Evolutionary conservation across 1,140 invertebrate species (phyloP), one percentile per base, ranked within the genome.

Genomic region (Monochamus saltuarius): DNA sequence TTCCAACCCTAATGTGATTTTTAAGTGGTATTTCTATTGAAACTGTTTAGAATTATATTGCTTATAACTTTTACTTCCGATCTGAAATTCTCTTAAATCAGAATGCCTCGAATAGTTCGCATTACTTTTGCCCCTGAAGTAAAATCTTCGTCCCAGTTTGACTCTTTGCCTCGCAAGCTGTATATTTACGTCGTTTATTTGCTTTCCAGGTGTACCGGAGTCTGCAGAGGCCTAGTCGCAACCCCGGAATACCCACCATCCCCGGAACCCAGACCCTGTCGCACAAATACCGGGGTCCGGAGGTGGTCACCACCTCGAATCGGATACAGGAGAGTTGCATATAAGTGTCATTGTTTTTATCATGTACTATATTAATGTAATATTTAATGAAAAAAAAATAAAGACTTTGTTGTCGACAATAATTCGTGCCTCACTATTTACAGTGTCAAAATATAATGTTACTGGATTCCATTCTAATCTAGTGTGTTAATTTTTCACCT

Each of bases 251-350:
- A 62, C 51, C 67, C 2, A 73, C 75, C 36, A 76, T 78, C 60
- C 76, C 77, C 40, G 80, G 81, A 59, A 77, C 81, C 49, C 80
- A 80, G 56, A 73, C 73, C 34, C 66, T 75, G 43, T 70, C 71
- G 60, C 73, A 77, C 64, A 76, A 77, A 64, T 75, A 75, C 55
- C 67, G 71, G 74, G 80, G 40, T 60, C 89, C 88, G 39, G 89
- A 90, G 78, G 87, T 91, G 51, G 88, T 91, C 59, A 90, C 89
- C 64, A 89, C 89, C 46, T 89, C 89, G 43, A 89, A 90, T 80
- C 83, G 88, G 67, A 89, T 91, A 78, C 89, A 91, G 77, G 89
- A 91, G 81, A 90, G 88, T 81, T 91, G 89, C 87, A 91, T 91
- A 87, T 91, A 89, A 87, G 59, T 69, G 66, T 73, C 69, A 69